Percentiles rank a stretch among this genome's conserved stretches.
Evolutionary conservation across 2,888 invertebrate species (phyloP).

Genomic region (Synanthedon formicaeformis): DNA sequence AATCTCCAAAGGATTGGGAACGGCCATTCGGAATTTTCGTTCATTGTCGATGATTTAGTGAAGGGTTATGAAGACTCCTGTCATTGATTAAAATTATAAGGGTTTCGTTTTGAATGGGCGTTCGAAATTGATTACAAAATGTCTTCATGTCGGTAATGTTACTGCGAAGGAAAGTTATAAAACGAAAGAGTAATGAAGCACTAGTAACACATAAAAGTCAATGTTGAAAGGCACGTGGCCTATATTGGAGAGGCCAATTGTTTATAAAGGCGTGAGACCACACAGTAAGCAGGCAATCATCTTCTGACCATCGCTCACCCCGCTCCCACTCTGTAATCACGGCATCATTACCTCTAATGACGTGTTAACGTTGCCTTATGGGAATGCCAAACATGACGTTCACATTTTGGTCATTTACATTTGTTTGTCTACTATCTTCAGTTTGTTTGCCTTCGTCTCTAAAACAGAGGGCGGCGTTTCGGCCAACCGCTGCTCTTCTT

Average conservation of each 20-base stretch:
- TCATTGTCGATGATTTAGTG: constrained; percentile 43
- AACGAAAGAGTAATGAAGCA: neutral
- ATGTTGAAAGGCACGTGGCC: constrained; percentile 34
- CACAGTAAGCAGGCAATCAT: constrained; percentile 62
- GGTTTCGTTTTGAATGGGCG: neutral
- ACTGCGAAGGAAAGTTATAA: neutral
- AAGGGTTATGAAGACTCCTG: constrained; percentile 29
- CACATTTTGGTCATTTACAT: constrained; percentile 70
- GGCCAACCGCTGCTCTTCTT: constrained; percentile 52
- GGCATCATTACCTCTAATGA: constrained; percentile 70
- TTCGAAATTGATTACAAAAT: neutral
- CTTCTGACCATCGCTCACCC: constrained; percentile 44
- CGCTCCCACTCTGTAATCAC: constrained; percentile 60
- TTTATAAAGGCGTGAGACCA: constrained; percentile 56
- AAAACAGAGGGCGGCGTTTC: constrained; percentile 67
- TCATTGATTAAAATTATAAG: constrained; percentile 7
- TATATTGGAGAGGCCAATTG: constrained; percentile 39
- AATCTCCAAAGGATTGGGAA: constrained; percentile 32
- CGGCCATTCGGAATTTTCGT: constrained; percentile 32
- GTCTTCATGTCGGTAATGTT: neutral
- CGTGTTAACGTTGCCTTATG: constrained; percentile 70
- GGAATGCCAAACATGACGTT: constrained; percentile 71
- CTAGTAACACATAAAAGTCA: neutral
- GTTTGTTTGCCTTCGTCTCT: constrained; percentile 63
- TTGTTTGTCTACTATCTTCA: constrained; percentile 66